Base-by-base conservation (phyloP, 2,797 vertebrate species). In the Catamblyrhynchus diadema region DNA sequence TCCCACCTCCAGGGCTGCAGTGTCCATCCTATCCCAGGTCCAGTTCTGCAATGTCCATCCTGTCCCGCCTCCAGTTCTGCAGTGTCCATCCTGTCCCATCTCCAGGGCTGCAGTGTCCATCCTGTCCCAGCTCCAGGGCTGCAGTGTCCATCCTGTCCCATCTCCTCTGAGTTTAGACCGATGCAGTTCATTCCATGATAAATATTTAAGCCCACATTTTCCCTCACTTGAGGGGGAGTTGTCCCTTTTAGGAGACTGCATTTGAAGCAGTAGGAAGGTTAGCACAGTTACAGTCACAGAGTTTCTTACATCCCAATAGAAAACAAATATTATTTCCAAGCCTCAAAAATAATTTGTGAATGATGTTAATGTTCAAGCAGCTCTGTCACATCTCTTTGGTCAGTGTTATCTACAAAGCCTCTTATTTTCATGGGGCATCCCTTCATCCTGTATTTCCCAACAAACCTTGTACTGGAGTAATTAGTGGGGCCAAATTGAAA, bases 61-160 rank as follows among this genome's bases (percentile, higher is more conserved):
- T 42, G 42, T 42, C 42, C 27, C 24, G 48, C 2, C 14, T 61
- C 21, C 37, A 19, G 18, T 4, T 2, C 1, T 47, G 45, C 45
- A 47, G 45, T 45, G 44, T 23, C 44, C 21, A 23, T 45, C 44
- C 44, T 45, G 11, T 45, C 11, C 1, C 45, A 14, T 3, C 1
- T 45, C 22, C 37, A 19, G 18, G 8, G 2, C 1, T 47, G 45
- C 45, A 47, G 45, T 45, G 44, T 23, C 44, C 21, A 23, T 45
- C 44, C 44, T 45, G 11, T 45, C 11, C 1, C 45, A 14, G 2
- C 1, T 45, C 22, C 45, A 47, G 12, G 1, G 1, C 12, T 47
- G 23, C 45, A 47, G 23, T 47, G 44, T 45, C 44, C 44, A 45
- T 45, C 42, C 44, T 45, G 44, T 50, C 13, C 17, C 45, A 47